Conservation (phyloP, 2,113 vertebrate genomes). For the Pluvianellus socialis region DNA sequence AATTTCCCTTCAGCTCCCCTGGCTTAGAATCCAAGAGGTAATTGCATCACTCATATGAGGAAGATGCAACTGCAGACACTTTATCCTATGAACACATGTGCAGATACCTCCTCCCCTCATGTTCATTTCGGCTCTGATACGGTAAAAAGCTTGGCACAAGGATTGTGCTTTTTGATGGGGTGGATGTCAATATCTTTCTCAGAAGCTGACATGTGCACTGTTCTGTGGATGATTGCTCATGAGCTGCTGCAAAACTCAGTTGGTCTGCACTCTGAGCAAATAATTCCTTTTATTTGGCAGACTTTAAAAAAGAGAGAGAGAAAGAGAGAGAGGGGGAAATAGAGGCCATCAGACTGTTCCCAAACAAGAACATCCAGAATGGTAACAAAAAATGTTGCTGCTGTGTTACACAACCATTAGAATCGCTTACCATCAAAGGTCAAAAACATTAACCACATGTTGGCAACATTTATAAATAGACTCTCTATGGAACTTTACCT, state of each 20-base stretch:
- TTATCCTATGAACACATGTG: not conserved
- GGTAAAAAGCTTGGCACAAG: not conserved
- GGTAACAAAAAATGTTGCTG: constrained; percentile 27
- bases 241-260: not conserved
- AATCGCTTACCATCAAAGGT: constrained; percentile 55
- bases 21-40: not conserved
- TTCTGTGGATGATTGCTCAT: not conserved
- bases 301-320: not conserved
- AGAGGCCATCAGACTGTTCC: not conserved
- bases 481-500: constrained; percentile 31
- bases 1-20: not conserved
- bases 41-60: not conserved
- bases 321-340: not conserved
- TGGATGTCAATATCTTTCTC: not conserved
- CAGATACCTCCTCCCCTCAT: not conserved
- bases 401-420: constrained; percentile 37
- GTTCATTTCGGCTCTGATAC: not conserved
- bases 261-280: constrained; percentile 1
- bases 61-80: not conserved
- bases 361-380: constrained; percentile 28
- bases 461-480: constrained; percentile 60
- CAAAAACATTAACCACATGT: constrained; percentile 64
- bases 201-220: not conserved
- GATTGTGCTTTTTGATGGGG: not conserved
- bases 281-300: constrained; percentile 18